A percentile compares a stretch with the other conserved stretches of the same genome.
Conservation (phyloP, 53 echinoderm and acorn worm genomes). For the Patiria pectinifera region DNA sequence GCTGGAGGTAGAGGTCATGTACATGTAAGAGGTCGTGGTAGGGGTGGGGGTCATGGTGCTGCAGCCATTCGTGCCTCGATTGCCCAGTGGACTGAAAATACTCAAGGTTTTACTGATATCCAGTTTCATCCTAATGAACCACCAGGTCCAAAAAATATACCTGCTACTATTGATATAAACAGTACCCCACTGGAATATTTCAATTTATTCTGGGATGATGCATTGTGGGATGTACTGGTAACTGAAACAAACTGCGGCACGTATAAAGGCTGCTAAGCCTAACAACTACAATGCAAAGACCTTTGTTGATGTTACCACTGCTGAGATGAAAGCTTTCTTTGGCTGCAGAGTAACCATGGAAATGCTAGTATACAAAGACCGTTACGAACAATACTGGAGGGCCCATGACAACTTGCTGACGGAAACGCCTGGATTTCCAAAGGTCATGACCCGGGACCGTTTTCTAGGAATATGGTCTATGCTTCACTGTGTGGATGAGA, state of each 20-base stretch:
- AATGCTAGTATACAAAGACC: conserved; percentile 35
- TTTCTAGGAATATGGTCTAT: conserved; percentile 60
- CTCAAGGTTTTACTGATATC: conserved; percentile 37
- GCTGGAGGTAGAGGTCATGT: conserved; percentile 18
- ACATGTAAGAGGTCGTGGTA: conserved; percentile 26
- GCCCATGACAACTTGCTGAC: conserved; percentile 43
- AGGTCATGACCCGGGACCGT: conserved; percentile 50
- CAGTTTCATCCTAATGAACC: conserved; percentile 27
- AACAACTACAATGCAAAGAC: conserved; percentile 30
- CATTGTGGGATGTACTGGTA: conserved; percentile 35
- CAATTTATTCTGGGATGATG: conserved; percentile 4
- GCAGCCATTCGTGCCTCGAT: neutral
- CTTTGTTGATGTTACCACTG: neutral
- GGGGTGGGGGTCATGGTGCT: neutral
- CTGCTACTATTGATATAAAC: conserved; percentile 29
- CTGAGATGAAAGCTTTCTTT: conserved; percentile 16
- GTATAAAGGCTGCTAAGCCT: conserved; percentile 26
- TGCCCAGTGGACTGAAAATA: conserved; percentile 34
- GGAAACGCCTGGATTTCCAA: conserved; percentile 50
- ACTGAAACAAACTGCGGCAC: conserved; percentile 39
- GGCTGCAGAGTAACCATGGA: conserved; percentile 37
- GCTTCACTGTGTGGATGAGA: conserved; percentile 61
- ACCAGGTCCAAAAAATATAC: conserved; percentile 40
- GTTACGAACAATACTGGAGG: conserved; percentile 41
- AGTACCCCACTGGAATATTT: conserved; percentile 37